Evolutionary conservation across 2,113 vertebrate species (phyloP).

Genomic region (Candoia aspera): DNA sequence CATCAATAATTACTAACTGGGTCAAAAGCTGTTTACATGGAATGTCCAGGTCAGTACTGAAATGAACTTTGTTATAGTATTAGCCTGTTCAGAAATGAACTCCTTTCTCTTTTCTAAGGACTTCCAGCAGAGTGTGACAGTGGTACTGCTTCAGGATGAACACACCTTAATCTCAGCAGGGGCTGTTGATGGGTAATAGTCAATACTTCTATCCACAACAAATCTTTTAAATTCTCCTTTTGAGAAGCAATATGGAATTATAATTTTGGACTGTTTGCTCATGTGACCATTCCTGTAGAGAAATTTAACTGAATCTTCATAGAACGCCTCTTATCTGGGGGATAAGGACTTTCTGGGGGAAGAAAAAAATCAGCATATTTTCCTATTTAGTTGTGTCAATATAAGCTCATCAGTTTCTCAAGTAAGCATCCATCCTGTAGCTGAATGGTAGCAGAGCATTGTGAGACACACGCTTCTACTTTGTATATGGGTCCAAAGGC

Average conservation of each 20-base stretch:
- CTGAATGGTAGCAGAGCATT: background rate
- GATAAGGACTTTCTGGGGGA: background rate
- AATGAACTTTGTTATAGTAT: background rate
- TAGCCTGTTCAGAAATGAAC: background rate
- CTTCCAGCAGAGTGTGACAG: constrained; percentile 95
- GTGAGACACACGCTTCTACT: background rate
- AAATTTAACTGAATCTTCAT: background rate
- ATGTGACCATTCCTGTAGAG: background rate
- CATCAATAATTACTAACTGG: background rate
- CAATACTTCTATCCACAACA: background rate
- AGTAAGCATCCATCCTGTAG: background rate
- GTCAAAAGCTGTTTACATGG: background rate
- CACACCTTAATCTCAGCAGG: constrained; percentile 92
- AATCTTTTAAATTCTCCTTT: background rate
- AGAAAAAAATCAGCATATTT: background rate
- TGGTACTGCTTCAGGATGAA: constrained; percentile 91
- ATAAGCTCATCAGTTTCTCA: background rate
- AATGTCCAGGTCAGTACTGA: background rate
- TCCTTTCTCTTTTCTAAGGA: constrained; percentile 74
- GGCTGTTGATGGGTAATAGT: constrained; percentile 92
- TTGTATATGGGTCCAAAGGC: background rate
- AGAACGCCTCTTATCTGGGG: background rate
- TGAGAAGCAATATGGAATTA: background rate
- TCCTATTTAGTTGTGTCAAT: background rate
- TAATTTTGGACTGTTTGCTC: background rate